These are phyloP conservation scores for Rhagologus leucostigma DNA, from an alignment of 2,113 vertebrate species.

Conservation along the genomic window DNA sequence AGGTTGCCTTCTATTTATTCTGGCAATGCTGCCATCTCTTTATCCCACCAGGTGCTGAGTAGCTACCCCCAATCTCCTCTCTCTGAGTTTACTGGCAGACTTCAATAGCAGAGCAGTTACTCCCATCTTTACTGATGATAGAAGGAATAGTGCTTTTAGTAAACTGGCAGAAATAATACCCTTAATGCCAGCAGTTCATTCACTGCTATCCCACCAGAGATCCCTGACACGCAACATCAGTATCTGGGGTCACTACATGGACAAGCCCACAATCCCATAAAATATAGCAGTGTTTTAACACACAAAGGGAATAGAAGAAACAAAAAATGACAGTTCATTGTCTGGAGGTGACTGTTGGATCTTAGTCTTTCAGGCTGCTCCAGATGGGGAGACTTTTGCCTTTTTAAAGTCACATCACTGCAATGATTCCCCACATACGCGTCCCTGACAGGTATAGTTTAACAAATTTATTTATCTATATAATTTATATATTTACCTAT, in stretches of 20 bases:
- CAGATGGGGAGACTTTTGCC: background rate
- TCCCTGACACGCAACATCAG: background rate
- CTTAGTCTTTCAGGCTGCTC: background rate
- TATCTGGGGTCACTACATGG: rapidly evolving
- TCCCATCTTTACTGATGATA: background rate
- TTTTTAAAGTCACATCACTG: background rate
- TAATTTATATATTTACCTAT: no score
- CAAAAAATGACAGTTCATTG: background rate
- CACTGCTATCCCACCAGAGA: background rate
- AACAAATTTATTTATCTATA: background rate
- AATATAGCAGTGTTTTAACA: background rate
- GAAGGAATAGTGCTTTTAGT: background rate
- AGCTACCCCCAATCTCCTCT: background rate
- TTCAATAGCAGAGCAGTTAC: background rate
- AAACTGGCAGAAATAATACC: background rate
- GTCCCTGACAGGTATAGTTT: background rate
- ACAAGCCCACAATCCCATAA: background rate
- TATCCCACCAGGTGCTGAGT: background rate
- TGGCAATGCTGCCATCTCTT: background rate
- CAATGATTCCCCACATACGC: rapidly evolving
- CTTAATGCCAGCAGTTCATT: background rate
- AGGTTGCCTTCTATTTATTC: background rate
- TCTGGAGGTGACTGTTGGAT: background rate
- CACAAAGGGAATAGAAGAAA: background rate
- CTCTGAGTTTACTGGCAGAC: background rate